These are phyloP conservation scores for Pteropus alecto DNA, from an alignment of 2,113 vertebrate genomes.

Conservation along the genomic window DNA sequence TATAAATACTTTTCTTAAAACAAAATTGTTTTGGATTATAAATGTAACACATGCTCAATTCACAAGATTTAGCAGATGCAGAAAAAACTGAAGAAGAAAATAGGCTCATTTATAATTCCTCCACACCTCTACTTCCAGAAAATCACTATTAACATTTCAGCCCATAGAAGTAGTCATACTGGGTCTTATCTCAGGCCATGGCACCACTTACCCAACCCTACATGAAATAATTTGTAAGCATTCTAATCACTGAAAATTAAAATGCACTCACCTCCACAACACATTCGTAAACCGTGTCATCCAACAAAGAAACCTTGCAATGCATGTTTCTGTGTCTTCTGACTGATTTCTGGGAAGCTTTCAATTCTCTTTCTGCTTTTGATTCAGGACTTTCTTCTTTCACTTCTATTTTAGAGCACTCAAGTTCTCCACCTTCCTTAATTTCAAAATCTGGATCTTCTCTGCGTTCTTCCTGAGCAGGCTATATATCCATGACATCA, in stretches of 20 bases:
- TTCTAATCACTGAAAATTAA: background rate
- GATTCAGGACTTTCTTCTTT: constrained; percentile 79
- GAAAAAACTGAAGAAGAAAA: background rate
- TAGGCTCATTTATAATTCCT: background rate
- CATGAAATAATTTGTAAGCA: background rate
- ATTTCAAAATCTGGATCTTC: constrained; percentile 83
- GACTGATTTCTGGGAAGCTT: constrained; percentile 82
- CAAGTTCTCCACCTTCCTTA: constrained; percentile 79
- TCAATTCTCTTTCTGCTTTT: constrained; percentile 84
- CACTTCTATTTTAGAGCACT: constrained; percentile 75
- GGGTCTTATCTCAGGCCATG: background rate
- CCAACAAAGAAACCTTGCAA: constrained; percentile 94
- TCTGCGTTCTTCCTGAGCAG: constrained; percentile 88
- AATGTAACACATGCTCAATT: constrained; percentile 28
- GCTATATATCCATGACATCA: constrained; percentile 75
- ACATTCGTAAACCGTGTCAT: constrained; percentile 92
- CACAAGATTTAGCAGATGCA: constrained; percentile 12
- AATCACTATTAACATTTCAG: background rate
- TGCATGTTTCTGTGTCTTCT: constrained; percentile 91
- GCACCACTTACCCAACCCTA: background rate
- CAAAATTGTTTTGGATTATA: constrained; percentile 5
- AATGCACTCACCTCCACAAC: constrained; percentile 91
- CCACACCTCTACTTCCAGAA: background rate
- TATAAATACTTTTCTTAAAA: background rate
- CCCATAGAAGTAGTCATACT: background rate